Conservation (phyloP, 2,888 invertebrate genomes). For the Xanthorhoe spadicearia region DNA sequence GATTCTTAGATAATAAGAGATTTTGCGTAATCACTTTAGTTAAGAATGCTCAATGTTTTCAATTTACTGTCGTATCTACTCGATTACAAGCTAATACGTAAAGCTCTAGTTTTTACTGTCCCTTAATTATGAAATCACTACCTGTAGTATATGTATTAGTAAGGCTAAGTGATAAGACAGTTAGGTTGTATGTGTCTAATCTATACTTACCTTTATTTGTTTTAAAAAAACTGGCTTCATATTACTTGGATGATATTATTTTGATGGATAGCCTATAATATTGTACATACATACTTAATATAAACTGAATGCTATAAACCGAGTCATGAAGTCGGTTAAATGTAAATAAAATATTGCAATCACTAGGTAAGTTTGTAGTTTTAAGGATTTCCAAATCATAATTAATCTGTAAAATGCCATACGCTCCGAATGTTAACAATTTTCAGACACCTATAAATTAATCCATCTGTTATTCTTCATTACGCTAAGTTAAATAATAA, state of each 20-base stretch:
- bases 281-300: not conserved
- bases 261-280: not conserved
- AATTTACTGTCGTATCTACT: constrained; percentile 59
- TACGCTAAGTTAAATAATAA: constrained; percentile 54
- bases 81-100: constrained; percentile 62
- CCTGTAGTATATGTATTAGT: constrained; percentile 3
- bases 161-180: constrained; percentile 45
- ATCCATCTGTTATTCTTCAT: constrained; percentile 32
- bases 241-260: not conserved
- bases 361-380: constrained; percentile 17
- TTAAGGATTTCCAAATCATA: not conserved
- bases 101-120: constrained; percentile 51
- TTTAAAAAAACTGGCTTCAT: not conserved
- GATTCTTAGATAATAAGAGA: constrained; percentile 66
- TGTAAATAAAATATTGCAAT: constrained; percentile 36
- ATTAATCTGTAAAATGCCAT: constrained; percentile 26
- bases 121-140: constrained; percentile 25
- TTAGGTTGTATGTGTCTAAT: constrained; percentile 19
- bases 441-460: constrained; percentile 18
- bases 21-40: constrained; percentile 61
- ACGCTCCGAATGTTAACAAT: constrained; percentile 21
- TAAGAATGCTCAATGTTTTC: constrained; percentile 79
- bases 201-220: not conserved
- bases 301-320: not conserved
- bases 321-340: constrained; percentile 2